Conservation (phyloP, 2,888 invertebrate genomes). For the Drosophila quinaria region DNA sequence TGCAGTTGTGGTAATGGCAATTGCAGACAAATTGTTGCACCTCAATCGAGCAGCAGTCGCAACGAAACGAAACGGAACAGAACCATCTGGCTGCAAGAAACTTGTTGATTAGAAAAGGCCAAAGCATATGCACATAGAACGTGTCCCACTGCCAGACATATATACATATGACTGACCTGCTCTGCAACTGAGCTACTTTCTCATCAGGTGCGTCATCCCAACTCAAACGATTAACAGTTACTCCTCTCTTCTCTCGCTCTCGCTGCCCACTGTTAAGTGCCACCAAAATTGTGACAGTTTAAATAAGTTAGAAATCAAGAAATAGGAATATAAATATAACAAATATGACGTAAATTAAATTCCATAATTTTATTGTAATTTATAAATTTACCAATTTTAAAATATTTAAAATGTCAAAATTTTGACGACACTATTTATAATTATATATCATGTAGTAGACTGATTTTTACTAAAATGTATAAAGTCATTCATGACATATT, state of each 20-base stretch:
- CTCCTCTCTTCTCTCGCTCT: neutral
- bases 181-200: conserved; percentile 62
- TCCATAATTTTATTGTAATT: no score
- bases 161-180: conserved; percentile 8
- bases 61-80: conserved; percentile 8
- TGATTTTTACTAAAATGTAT: no score
- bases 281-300: neutral
- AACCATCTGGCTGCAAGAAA: conserved; percentile 60
- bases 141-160: conserved; percentile 10
- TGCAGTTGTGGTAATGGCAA: conserved; percentile 44
- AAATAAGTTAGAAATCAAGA: neutral
- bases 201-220: conserved; percentile 59
- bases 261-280: neutral
- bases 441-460: no score
- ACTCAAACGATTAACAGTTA: conserved; percentile 28
- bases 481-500: no score
- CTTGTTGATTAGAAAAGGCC: conserved; percentile 75
- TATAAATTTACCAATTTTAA: no score
- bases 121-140: conserved; percentile 34
- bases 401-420: no score
- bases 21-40: conserved; percentile 80
- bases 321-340: neutral
- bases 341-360: no score
- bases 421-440: no score
- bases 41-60: conserved; percentile 72